A percentile compares a stretch with the other conserved stretches of the same genome.
Conservation (phyloP, 2,113 vertebrate species). For the Thomomys bottae region DNA sequence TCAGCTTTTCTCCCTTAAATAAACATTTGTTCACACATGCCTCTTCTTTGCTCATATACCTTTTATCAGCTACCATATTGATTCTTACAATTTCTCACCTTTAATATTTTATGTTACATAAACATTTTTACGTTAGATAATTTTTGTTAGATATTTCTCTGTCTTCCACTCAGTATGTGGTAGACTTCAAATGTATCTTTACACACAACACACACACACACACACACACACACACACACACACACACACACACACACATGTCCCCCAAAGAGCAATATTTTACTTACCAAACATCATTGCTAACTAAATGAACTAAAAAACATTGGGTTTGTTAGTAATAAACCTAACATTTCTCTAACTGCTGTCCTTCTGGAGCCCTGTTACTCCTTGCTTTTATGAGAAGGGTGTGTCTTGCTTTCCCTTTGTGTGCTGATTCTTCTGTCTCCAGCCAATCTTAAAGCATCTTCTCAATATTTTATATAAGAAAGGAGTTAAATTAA, state of each 20-base stretch:
- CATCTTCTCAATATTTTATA: background rate
- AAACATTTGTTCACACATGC: background rate
- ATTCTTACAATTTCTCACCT: background rate
- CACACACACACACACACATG: no score
- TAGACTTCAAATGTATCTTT: background rate
- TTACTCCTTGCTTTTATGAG: background rate
- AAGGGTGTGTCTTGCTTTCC: background rate
- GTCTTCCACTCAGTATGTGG: background rate
- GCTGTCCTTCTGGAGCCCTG: background rate
- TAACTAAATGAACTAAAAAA: no score
- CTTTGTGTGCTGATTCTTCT: background rate
- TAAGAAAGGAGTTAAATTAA: background rate
- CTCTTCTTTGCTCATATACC: background rate
- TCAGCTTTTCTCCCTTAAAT: background rate
- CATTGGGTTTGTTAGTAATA: background rate
- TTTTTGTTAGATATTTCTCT: no score
- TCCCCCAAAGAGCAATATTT: no score
- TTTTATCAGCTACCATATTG: background rate
- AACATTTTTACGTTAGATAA: no score
- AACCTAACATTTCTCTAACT: background rate
- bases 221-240: no score
- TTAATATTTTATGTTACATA: background rate
- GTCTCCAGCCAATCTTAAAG: background rate
- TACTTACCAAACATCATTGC: background rate
- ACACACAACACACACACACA: no score